Base-by-base conservation (phyloP, 1,140 invertebrate species). In the Parapsyche elsis region DNA sequence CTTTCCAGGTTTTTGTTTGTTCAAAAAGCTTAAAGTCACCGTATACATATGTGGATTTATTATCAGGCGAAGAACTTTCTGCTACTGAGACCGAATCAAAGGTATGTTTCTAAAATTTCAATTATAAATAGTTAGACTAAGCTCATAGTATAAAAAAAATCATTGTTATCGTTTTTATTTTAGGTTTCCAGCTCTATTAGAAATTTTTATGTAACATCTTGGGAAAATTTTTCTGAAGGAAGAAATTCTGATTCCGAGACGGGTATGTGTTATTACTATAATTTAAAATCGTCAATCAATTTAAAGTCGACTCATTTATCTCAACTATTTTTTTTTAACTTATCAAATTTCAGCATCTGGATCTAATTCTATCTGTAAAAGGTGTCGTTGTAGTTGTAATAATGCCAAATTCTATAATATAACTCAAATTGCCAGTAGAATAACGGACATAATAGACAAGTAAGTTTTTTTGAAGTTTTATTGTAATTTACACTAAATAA, bases 381-480 rank as follows among this genome's bases (percentile, higher is more conserved):
- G 61, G 9, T 78, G 76, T 59, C 44, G 64, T 0, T 78, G 76
- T 53, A 46, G 10, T 23, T 78, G 76, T 23, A 71, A 9, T 7
- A 70, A 14, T 46, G 24, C 45, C 9, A 78, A 78, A 38, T 78
- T 78, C 49, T 78, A 78, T 78, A 26, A 10, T 26, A 64, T 78
- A 9, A n/a, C 19, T 23, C 16, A 71, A 24, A 45, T 78, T 53
- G 45, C 45, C 5, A 46, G n/a, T 12, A 78, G 64, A 46, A 78
- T 78, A 14, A 71, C 61, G 5, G 44, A 26, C 0, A 44, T 78
- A 67, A 70, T 78, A 9, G 76, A 78, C 10, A 78, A 78, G 76
- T 78, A 46, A 71, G 76, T 78, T 16, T 16, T 61, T 77, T 9
- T 16, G 5, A 9, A n/a, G 14, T 30, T 45, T 71, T 38, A 4